Base-by-base conservation (phyloP, 2,888 invertebrate genomes). In the Trypoxylon attenuatum region DNA sequence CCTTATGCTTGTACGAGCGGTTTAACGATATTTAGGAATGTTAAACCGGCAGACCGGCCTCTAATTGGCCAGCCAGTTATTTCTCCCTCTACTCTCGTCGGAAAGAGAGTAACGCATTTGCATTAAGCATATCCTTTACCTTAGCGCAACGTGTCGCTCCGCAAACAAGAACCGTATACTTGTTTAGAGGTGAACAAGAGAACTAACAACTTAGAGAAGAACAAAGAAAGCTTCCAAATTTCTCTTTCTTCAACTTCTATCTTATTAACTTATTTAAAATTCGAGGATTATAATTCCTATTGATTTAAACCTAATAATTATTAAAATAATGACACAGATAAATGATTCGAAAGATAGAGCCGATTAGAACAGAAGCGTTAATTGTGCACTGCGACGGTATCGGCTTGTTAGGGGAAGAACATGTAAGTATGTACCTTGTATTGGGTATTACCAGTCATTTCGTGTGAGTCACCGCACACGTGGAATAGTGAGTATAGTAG, bases 1-100 rank as follows among this genome's bases (percentile, higher is more conserved):
- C 6, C 25, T 6, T 19, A 38, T 38, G 27, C 42, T 33, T 21
- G 45, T 43, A 39, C 46, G 39, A 53, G 45, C 33, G 43, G 19
- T 58, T 63, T 59, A 52, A 59, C 66, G 73, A 73, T 69, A 73
- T 73, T 69, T 73, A 47, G 55, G 53, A 53, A 70, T 64, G 51
- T 45, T 49, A 59, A 68, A 59, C 52, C 47, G 21, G 6, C 25
- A 45, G 29, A 5, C 33, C 55, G 19, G 53, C 59, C 58, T 65
- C 52, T 63, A 68, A 71, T 75, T 75, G 73, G 61, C 43, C 43
- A 45, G 10, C 16, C 27, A 25, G 64, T 61, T 63, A 66, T 67
- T 41, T 61, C 53, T 58, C 5, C n/a, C 13, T n/a, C n/a, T n/a
- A 13, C 13, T 13, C 33, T 33, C 39, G 47, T 38, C 41, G 47